Conservation (phyloP, 2,797 vertebrate genomes). For the Acomys russatus region DNA sequence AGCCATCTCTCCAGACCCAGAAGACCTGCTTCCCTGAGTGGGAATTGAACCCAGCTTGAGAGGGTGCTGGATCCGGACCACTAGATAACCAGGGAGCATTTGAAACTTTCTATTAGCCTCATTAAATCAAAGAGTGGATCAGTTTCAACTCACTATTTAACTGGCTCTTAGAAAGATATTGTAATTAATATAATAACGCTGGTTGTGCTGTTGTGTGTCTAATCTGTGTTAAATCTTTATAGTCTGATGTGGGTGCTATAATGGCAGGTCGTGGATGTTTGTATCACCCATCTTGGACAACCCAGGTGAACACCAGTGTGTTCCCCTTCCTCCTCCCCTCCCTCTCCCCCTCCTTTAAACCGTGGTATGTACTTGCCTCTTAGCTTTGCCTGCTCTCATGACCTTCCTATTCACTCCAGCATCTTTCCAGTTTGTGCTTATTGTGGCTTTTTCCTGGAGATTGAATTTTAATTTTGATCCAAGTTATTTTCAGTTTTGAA, state of each 20-base stretch:
- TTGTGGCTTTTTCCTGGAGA: not conserved
- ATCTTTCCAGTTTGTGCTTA: not conserved
- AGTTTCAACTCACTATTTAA: not conserved
- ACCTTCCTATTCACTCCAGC: not conserved
- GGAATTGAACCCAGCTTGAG: not conserved
- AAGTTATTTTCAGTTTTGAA: slow-evolving; percentile 1
- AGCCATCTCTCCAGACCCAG: not conserved
- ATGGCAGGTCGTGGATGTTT: not conserved
- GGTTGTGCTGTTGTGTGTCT: not conserved
- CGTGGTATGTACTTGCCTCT: not conserved
- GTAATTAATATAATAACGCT: not conserved
- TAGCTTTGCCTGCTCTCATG: not conserved
- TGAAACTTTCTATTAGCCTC: not conserved
- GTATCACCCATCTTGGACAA: not conserved
- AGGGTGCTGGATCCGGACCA: not conserved
- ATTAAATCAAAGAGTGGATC: not conserved
- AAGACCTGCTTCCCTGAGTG: not conserved
- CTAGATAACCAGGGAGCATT: not conserved
- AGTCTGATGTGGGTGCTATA: not conserved
- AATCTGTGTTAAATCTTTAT: not conserved
- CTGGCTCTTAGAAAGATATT: not conserved
- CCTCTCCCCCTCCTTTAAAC: not conserved
- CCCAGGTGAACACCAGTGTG: not conserved
- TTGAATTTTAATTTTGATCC: not conserved
- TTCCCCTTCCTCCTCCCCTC: too few species aligned